These are phyloP conservation scores for Nemotelus nigrinus DNA, from an alignment of 2,888 invertebrate species.

Conservation along the genomic window DNA sequence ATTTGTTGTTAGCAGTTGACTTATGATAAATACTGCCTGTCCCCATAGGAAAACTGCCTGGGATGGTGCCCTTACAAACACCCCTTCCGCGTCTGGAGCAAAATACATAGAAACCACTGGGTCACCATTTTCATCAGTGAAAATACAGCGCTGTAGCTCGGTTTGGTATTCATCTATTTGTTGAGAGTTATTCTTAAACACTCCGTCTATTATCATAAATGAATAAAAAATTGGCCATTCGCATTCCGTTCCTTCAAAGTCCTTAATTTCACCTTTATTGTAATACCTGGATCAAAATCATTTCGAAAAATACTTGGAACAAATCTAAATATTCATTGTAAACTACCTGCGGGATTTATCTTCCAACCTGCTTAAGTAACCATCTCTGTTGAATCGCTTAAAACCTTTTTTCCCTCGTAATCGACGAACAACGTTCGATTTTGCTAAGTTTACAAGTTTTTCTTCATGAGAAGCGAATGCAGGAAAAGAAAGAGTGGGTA, in stretches of 20 bases:
- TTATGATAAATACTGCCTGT: constrained; percentile 93
- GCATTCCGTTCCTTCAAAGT: constrained; percentile 95
- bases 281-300: constrained; percentile 71
- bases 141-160: constrained; percentile 81
- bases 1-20: constrained; percentile 89
- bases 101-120: constrained; percentile 94
- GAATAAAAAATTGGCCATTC: constrained; percentile 98
- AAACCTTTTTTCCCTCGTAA: constrained; percentile 92
- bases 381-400: constrained; percentile 93
- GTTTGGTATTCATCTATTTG: constrained; percentile 94
- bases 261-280: constrained; percentile 89
- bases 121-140: constrained; percentile 86
- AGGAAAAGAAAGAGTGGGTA: constrained; percentile 96
- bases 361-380: constrained; percentile 89
- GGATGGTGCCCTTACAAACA: constrained; percentile 62
- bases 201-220: constrained; percentile 95
- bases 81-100: constrained; percentile 64
- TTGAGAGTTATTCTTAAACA: constrained; percentile 84
- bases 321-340: not conserved
- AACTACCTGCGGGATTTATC: constrained; percentile 72
- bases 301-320: constrained; percentile 68
- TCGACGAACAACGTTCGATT: constrained; percentile 82
- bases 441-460: constrained; percentile 84
- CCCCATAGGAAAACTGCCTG: constrained; percentile 89
- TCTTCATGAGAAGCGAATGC: constrained; percentile 98